Percentiles rank a stretch among this genome's conserved stretches.
phyloP scores from a whole-genome alignment of 2,888 invertebrate species.

The Acanthosepion lycidas region DNA sequence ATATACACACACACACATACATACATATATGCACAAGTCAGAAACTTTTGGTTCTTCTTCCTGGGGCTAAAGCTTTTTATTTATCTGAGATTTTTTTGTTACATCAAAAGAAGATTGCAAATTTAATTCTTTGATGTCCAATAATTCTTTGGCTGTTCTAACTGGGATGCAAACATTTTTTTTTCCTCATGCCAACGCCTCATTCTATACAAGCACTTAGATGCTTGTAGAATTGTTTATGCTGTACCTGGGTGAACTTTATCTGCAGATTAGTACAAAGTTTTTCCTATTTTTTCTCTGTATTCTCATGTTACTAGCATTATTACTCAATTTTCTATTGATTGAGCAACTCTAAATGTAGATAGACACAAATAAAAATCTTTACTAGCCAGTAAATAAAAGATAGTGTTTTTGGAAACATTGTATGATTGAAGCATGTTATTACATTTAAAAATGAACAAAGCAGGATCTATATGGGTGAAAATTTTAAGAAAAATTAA shows the following conservation, averaged over 20 bases:
- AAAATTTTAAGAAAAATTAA: too few species aligned
- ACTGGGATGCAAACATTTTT: neutral
- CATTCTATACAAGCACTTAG: neutral
- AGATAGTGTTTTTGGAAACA: too few species aligned
- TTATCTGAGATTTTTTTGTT: neutral
- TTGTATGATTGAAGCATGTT: too few species aligned
- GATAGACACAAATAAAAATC: neutral
- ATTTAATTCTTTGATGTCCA: slow-evolving; percentile 8
- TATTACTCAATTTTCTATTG: neutral
- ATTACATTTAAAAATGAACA: too few species aligned
- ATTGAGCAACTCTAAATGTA: neutral
- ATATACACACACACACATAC: neutral
- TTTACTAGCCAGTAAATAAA: too few species aligned
- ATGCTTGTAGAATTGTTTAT: neutral
- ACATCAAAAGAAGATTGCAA: neutral
- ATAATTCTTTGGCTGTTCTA: neutral
- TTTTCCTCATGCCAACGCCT: neutral
- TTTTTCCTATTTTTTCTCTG: neutral
- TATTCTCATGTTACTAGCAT: neutral
- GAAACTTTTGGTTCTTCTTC: neutral
- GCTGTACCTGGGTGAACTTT: neutral
- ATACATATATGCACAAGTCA: neutral
- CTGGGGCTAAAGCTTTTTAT: neutral
- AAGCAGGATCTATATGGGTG: too few species aligned
- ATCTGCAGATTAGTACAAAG: neutral